Percentiles rank a stretch among this genome's conserved stretches.
Evolutionary conservation across 1,140 invertebrate genomes (phyloP).

Genomic region (Sitophilus oryzae): DNA sequence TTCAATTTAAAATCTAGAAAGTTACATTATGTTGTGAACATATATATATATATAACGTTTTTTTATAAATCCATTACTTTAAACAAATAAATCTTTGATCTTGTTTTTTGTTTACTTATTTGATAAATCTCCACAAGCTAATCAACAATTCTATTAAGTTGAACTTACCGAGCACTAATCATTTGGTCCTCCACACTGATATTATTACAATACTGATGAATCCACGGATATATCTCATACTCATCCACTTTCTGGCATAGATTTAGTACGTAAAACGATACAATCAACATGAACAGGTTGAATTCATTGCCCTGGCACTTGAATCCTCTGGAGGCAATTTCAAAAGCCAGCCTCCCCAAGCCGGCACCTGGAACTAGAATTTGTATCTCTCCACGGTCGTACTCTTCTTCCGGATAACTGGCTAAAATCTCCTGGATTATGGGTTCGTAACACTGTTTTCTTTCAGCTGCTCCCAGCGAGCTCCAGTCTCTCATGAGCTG

Average conservation of each 20-base stretch:
- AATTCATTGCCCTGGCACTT: constrained; percentile 96
- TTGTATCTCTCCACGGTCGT: constrained; percentile 54
- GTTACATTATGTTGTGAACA: too few relatives aligned
- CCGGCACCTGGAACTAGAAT: constrained; percentile 94
- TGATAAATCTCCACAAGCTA: neutral
- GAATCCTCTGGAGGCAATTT: constrained; percentile 84
- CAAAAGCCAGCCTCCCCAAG: constrained; percentile 86
- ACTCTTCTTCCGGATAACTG: constrained; percentile 60
- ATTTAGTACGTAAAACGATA: constrained; percentile 93
- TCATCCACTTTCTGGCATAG: constrained; percentile 57
- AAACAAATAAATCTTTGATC: neutral
- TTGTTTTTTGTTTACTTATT: neutral
- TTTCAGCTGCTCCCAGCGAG: constrained; percentile 70
- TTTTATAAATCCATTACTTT: neutral
- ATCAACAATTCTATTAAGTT: neutral
- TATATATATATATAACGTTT: constrained; percentile 1
- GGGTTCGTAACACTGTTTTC: constrained; percentile 82
- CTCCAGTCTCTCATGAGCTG: constrained; percentile 97
- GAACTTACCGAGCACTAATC: constrained; percentile 50
- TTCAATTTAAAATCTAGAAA: too few relatives aligned
- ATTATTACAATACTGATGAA: constrained; percentile 91
- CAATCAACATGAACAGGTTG: constrained; percentile 94
- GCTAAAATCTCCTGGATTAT: constrained; percentile 79
- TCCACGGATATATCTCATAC: constrained; percentile 83
- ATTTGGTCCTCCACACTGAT: constrained; percentile 75